A percentile compares a stretch with the other conserved stretches of the same genome.
Conservation (phyloP, 2,113 vertebrate genomes). For the Scomber colias region DNA sequence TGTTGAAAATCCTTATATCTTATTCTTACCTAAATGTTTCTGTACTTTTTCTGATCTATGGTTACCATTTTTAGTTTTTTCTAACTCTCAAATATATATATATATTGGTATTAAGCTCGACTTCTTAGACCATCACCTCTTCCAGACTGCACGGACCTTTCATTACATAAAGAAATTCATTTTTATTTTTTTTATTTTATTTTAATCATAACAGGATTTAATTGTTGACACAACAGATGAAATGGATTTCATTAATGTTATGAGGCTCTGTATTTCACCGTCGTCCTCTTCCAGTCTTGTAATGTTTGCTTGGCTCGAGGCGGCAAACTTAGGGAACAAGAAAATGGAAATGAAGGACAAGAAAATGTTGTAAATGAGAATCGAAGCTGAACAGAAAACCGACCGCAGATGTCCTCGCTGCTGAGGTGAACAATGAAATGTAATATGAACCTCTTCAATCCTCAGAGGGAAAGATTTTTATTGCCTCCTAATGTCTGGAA, state of each 20-base stretch:
- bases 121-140: not conserved
- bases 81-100: too few species aligned
- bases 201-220: slow-evolving; percentile 3
- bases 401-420: not conserved
- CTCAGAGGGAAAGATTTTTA: slow-evolving; percentile 17
- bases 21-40: too few species aligned
- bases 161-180: not conserved
- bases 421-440: slow-evolving; percentile 20
- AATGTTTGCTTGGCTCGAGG: slow-evolving; percentile 1
- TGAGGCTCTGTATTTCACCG: not conserved
- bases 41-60: too few species aligned
- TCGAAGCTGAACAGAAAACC: not conserved
- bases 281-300: not conserved
- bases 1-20: too few species aligned
- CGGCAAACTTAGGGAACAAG: slow-evolving; percentile 14
- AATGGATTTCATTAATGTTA: slow-evolving; percentile 18
- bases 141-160: not conserved
- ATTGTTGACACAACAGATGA: slow-evolving; percentile 5
- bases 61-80: too few species aligned
- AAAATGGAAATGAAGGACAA: slow-evolving; percentile 25
- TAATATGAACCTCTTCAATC: not conserved
- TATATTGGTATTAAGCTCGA: too few species aligned
- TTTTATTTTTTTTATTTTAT: not conserved
- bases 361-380: not conserved
- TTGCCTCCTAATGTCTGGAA: slow-evolving; percentile 22